A percentile compares a stretch with the other conserved stretches of the same genome.
Evolutionary conservation across 1,140 invertebrate species (phyloP).

Genomic region (Oncopeltus fasciatus): DNA sequence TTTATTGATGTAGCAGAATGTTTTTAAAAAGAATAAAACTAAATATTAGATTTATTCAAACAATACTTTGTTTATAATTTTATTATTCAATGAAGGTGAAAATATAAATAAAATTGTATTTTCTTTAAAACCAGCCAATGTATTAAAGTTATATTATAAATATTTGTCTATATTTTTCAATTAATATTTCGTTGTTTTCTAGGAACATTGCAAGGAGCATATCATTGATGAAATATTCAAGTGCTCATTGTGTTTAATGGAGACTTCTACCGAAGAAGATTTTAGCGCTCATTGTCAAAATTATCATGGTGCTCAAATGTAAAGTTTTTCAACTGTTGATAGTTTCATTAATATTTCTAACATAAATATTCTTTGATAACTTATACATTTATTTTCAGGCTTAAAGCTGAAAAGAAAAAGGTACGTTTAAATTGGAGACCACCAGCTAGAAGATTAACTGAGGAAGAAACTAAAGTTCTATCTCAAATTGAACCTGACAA

Average conservation of each 20-base stretch:
- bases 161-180: too few relatives aligned
- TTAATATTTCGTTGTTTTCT: background rate
- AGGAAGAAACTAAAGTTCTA: conserved; percentile 29
- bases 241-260: background rate
- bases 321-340: background rate
- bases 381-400: background rate
- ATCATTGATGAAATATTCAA: background rate
- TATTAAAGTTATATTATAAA: too few relatives aligned
- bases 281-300: background rate
- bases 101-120: too few relatives aligned
- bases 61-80: too few relatives aligned
- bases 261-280: background rate
- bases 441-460: conserved; percentile 26
- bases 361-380: background rate
- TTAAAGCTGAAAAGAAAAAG: background rate
- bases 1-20: too few relatives aligned
- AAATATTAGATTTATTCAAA: too few relatives aligned
- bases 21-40: too few relatives aligned
- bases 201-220: background rate
- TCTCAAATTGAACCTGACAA: conserved; percentile 23
- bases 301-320: background rate
- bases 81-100: too few relatives aligned
- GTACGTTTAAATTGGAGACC: background rate
- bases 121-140: too few relatives aligned
- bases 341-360: background rate